phyloP scores from a whole-genome alignment of 2,797 vertebrate genomes.

The Bovichtus variegatus region DNA sequence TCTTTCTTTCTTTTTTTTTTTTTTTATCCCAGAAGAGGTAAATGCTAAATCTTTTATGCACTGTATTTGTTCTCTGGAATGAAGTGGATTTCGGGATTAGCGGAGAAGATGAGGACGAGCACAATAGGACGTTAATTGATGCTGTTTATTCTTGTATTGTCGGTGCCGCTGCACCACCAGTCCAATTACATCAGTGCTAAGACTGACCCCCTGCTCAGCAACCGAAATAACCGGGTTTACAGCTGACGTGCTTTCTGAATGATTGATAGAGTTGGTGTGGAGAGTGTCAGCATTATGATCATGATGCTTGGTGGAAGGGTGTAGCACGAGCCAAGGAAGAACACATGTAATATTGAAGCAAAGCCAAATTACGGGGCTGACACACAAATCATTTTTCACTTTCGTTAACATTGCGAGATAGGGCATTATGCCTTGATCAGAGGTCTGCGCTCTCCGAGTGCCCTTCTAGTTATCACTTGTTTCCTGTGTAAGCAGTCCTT shows the following conservation, averaged over 20 bases:
- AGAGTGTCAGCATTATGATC: constrained; percentile 18
- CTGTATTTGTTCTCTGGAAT: constrained; percentile 45
- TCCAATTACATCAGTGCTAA: constrained; percentile 7
- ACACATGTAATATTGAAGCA: too few species aligned
- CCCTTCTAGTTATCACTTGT: too few species aligned
- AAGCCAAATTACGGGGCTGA: too few species aligned
- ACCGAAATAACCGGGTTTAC: constrained; percentile 14
- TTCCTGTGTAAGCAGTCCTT: too few species aligned
- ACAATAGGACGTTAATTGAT: constrained; percentile 28
- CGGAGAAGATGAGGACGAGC: constrained; percentile 14
- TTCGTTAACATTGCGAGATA: too few species aligned
- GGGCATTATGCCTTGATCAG: too few species aligned
- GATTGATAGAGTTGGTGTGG: constrained; percentile 22
- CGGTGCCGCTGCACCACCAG: not conserved
- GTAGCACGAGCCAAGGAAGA: too few species aligned
- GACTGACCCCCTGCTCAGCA: constrained; percentile 14
- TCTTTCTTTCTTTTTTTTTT: too few species aligned
- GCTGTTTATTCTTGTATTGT: not conserved
- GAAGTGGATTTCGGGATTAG: constrained; percentile 36
- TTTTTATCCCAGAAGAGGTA: not conserved
- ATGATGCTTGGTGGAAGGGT: too few species aligned
- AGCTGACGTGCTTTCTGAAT: constrained; percentile 28
- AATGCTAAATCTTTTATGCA: not conserved
- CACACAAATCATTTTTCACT: too few species aligned
- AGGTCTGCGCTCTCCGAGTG: too few species aligned